These are phyloP conservation scores for Emydura subglobosa DNA, from an alignment of 2,113 vertebrate genomes.

Conservation along the genomic window DNA sequence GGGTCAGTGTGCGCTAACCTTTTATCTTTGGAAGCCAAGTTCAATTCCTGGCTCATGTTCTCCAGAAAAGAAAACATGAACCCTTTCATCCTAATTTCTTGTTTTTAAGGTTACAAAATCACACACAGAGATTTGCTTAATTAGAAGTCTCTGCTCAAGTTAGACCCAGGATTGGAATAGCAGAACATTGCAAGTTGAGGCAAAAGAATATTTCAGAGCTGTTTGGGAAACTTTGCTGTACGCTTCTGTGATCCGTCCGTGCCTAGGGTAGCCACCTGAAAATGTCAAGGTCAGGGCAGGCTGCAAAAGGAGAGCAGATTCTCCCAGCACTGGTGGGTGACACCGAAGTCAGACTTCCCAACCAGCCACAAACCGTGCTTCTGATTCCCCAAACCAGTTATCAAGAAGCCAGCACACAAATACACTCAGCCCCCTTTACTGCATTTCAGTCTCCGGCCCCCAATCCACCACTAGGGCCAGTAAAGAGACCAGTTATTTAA, in stretches of 20 bases:
- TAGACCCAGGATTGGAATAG: not conserved
- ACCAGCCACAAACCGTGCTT: too few relatives aligned
- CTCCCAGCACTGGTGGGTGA: too few relatives aligned
- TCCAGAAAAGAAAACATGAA: not conserved
- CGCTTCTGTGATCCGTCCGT: not conserved
- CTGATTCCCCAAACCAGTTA: too few relatives aligned
- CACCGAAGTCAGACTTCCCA: too few relatives aligned
- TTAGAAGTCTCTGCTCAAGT: not conserved
- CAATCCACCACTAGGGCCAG: too few relatives aligned
- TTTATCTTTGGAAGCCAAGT: not conserved
- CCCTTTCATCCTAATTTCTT: not conserved
- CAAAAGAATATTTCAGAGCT: not conserved
- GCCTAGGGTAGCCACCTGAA: too few relatives aligned
- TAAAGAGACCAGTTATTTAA: too few relatives aligned
- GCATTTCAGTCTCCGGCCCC: too few relatives aligned
- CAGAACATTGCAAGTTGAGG: not conserved
- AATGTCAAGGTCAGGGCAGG: too few relatives aligned
- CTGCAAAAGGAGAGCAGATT: too few relatives aligned
- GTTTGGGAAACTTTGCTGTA: not conserved
- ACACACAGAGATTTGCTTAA: not conserved
- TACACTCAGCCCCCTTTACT: too few relatives aligned
- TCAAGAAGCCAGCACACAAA: too few relatives aligned
- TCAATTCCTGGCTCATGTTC: not conserved
- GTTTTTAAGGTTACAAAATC: not conserved
- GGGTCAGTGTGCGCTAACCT: not conserved